A percentile compares a stretch with the other conserved stretches of the same genome.
phyloP scores from a whole-genome alignment of 2,113 vertebrate genomes.

The Neomonachus schauinslandi region DNA sequence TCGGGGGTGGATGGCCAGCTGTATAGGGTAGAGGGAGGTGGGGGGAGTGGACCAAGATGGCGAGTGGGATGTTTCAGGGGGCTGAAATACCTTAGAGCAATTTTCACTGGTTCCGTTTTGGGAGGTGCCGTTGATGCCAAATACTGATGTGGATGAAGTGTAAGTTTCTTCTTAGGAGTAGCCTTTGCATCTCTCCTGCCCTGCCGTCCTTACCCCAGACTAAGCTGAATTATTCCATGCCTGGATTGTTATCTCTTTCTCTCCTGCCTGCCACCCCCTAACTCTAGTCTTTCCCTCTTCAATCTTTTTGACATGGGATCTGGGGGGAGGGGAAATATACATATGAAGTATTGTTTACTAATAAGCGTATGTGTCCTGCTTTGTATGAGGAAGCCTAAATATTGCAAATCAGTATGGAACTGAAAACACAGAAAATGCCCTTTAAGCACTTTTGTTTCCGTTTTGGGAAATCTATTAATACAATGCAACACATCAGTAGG shows the following conservation, averaged over 20 bases:
- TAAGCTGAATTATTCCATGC: neutral
- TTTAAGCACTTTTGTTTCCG: neutral
- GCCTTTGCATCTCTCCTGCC: neutral
- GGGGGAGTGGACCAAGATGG: neutral
- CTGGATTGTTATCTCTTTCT: neutral
- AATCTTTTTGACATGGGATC: neutral
- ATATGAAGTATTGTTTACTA: constrained; percentile 16
- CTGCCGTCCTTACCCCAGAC: neutral
- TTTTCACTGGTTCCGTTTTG: neutral
- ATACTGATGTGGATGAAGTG: neutral
- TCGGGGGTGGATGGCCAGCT: neutral
- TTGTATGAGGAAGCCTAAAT: constrained; percentile 1
- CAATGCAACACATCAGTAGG: neutral
- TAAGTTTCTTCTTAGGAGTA: neutral
- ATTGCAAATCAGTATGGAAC: neutral
- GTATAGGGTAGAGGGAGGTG: too few relatives aligned
- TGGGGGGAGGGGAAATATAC: neutral
- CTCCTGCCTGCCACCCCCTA: neutral
- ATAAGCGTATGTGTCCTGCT: neutral
- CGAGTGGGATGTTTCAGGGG: neutral
- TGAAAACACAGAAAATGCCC: constrained; percentile 37
- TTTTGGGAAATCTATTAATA: constrained; percentile 32
- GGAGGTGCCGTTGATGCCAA: neutral
- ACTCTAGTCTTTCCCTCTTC: neutral
- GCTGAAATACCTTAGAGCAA: neutral